Base-by-base conservation (phyloP, 2,797 vertebrate genomes). In the Chaunax sp. region DNA sequence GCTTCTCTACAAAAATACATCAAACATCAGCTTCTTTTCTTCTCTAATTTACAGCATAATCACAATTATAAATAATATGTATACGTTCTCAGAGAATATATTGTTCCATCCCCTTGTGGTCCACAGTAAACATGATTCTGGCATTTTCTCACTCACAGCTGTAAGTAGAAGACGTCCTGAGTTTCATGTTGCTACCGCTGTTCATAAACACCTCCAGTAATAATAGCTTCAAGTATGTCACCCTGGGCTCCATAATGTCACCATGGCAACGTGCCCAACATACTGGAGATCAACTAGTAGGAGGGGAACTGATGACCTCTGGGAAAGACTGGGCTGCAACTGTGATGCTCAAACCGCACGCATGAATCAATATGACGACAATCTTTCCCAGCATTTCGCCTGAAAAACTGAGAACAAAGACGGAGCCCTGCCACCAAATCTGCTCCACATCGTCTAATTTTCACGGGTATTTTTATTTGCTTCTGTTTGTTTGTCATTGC, bases 1-100 rank as follows among this genome's bases (percentile, higher is more conserved):
- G 85, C 40, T 69, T 75, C 28, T 52, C 88, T 92, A 90, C 83
- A 92, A 92, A 92, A 90, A 91, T 90, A 91, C 89, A 82, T 87
- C 81, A 81, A 89, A 74, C 78, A 82, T 81, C 84, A 82, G 66
- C 52, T 58, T 82, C 14, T 55, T 63, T 41, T 53, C 18, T 38
- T 25, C 28, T 83, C 79, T 90, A 81, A 80, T 88, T 50, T 82
- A 85, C 78, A 15, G 47, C 64, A 78, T 62, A 60, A 74, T 84
- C 76, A 85, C 79, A 81, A 64, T 77, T 67, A 74, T 78, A 82
- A 71, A 76, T 78, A 55, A 71, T 78, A 75, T 19, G 18, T 35
- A 69, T 28, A 11, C 10, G 41, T 59, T 75, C 70, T 37, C 14
- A 33, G 50, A 43, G 81, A 80, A 70, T 81, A 65, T 59, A 12